phyloP scores from a whole-genome alignment of 2,888 invertebrate species.

The Encarsia formosa region DNA sequence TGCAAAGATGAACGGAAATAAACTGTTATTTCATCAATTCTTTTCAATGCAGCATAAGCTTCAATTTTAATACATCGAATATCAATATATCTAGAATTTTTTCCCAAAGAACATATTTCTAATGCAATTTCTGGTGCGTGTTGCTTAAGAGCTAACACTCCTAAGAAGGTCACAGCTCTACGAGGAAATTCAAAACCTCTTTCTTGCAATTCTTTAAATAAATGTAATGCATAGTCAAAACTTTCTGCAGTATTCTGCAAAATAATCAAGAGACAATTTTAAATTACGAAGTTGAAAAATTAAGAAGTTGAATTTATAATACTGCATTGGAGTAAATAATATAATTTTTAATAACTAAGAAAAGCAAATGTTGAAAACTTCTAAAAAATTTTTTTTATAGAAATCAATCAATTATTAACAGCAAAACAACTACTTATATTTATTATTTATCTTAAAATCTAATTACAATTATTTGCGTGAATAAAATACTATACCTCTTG shows the following conservation, averaged over 20 bases:
- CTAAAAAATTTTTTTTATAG: too few species aligned
- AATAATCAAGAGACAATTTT: too few species aligned
- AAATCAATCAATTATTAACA: too few species aligned
- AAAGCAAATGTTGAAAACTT: too few species aligned
- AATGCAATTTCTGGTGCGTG: constrained; percentile 64
- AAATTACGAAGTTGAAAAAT: too few species aligned
- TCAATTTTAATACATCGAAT: constrained; percentile 66
- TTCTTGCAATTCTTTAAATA: constrained; percentile 60
- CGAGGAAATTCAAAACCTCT: constrained; percentile 60
- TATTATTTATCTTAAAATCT: too few species aligned
- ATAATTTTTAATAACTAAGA: too few species aligned
- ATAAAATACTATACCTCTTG: constrained; percentile 71
- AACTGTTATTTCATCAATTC: constrained; percentile 63
- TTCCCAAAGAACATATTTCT: constrained; percentile 59
- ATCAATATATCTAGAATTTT: constrained; percentile 63
- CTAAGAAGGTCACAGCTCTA: constrained; percentile 62
- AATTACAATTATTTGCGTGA: too few species aligned
- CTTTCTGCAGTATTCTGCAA: constrained; percentile 70
- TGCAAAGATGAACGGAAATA: constrained; percentile 58
- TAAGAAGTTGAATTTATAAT: too few species aligned
- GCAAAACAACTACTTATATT: too few species aligned
- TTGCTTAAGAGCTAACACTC: constrained; percentile 66
- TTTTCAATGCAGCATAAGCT: constrained; percentile 59
- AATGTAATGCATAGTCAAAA: constrained; percentile 59
- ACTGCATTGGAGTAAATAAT: too few species aligned